phyloP scores from a whole-genome alignment of 2,888 invertebrate species.

The Phrixothrix hirtus region DNA sequence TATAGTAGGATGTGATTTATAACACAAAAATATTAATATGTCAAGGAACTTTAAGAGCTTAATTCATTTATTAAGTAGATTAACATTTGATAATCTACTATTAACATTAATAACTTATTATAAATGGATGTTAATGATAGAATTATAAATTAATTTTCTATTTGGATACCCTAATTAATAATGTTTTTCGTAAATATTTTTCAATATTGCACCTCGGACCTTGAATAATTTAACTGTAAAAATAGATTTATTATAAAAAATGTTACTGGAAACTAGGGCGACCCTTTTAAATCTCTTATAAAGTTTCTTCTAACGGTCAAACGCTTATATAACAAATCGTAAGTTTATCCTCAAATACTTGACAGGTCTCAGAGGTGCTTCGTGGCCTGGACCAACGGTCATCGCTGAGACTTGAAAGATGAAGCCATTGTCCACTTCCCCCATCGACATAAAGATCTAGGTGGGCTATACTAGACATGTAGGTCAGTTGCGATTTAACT shows the following conservation, averaged over 20 bases:
- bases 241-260: background rate
- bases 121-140: too few relatives aligned
- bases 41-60: too few relatives aligned
- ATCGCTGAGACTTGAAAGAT: constrained; percentile 38
- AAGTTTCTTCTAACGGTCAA: constrained; percentile 31
- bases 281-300: constrained; percentile 22
- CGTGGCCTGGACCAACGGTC: constrained; percentile 40
- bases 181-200: too few relatives aligned
- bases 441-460: constrained; percentile 40
- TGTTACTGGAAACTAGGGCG: background rate
- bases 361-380: constrained; percentile 33
- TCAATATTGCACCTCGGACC: too few relatives aligned
- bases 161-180: too few relatives aligned
- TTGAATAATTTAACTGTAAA: too few relatives aligned
- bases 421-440: constrained; percentile 40
- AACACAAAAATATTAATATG: too few relatives aligned
- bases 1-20: too few relatives aligned
- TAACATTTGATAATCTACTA: background rate
- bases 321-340: constrained; percentile 34
- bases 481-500: constrained; percentile 39
- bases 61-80: too few relatives aligned
- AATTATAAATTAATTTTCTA: too few relatives aligned
- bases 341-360: constrained; percentile 34
- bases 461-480: constrained; percentile 36
- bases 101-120: too few relatives aligned